Base-by-base conservation (phyloP, 2,113 vertebrate species). In the Panurus biarmicus region DNA sequence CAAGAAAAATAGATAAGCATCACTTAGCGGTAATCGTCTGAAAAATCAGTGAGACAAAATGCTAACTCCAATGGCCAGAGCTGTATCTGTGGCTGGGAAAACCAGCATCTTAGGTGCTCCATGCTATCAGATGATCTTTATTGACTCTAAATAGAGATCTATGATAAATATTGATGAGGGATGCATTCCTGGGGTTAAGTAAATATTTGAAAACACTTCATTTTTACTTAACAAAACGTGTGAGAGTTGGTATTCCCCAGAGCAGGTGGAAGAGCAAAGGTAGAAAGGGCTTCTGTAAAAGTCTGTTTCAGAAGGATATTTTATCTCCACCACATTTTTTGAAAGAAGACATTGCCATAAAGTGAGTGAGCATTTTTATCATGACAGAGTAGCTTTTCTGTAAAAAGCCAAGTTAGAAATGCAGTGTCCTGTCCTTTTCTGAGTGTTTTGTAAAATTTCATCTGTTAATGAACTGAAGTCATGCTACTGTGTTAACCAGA, bases 1-100 rank as follows among this genome's bases (percentile, higher is more conserved):
- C 97, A 96, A 98, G 98, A 98, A 98, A 88, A 95, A 96, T 97
- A 88, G 98, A 98, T 98, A 96, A 93, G 74, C 87, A 97, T 98
- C 98, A 96, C 69, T 97, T 96, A 97, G 97, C 87, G 96, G 97
- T 97, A 98, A 97, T 98, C 97, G 4, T 78, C 95, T 93, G 79
- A 92, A 93, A 67, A 89, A 97, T 97, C 97, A 19, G 92, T 42
- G 67, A 97, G 94, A 87, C 35, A 17, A 90, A 93, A 96, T 75
- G 93, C 60, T 90, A 70, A 58, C 90, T 94, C 77, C 62, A 88
- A 31, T 97, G 95, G 95, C 85, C 96, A 96, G 58, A 94, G 35
- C 77, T 83, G 9, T 56, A 14, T 60, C 83, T 87, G 73, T 48
- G 64, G 51, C 76, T 79, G 87, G 71, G 89, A 95, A 95, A 85